These are phyloP conservation scores for Coilia nasus DNA, from an alignment of 2,797 vertebrate genomes.

Conservation along the genomic window DNA sequence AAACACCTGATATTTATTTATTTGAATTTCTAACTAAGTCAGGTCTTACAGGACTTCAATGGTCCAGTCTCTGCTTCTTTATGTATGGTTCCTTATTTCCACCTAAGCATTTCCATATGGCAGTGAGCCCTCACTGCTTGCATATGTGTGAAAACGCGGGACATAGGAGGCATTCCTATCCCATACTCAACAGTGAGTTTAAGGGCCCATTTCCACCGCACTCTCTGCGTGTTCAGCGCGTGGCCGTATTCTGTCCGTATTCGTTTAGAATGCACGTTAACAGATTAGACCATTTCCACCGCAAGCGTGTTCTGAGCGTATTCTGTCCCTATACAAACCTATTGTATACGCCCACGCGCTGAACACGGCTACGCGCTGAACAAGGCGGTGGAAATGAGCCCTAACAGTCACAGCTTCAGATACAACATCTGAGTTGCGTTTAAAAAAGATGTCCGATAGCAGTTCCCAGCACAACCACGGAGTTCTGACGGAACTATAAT, in stretches of 20 bases:
- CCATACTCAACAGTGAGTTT: neutral
- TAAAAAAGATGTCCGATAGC: neutral
- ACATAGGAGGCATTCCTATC: slow-evolving; percentile 59
- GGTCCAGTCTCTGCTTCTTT: neutral
- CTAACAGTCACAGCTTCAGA: neutral
- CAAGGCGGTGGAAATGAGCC: too few species aligned
- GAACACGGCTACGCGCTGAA: too few species aligned
- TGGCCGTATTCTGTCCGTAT: too few species aligned
- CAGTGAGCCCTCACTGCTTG: neutral
- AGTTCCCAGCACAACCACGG: neutral
- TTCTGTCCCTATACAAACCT: too few species aligned
- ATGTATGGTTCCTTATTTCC: neutral
- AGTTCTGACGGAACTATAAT: slow-evolving; percentile 6
- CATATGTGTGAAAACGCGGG: slow-evolving; percentile 32
- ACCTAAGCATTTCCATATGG: slow-evolving; percentile 22
- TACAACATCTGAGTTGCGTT: slow-evolving; percentile 13
- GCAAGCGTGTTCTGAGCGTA: too few species aligned
- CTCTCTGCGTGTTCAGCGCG: too few species aligned
- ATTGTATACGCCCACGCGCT: too few species aligned
- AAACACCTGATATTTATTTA: too few species aligned
- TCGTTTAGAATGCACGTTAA: too few species aligned
- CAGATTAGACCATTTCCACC: too few species aligned
- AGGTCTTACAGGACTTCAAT: neutral
- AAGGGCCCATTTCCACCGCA: too few species aligned
- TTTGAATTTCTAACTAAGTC: neutral